These are phyloP conservation scores for Chaetophractus vellerosus DNA, from an alignment of 2,797 vertebrate genomes.

Conservation along the genomic window DNA sequence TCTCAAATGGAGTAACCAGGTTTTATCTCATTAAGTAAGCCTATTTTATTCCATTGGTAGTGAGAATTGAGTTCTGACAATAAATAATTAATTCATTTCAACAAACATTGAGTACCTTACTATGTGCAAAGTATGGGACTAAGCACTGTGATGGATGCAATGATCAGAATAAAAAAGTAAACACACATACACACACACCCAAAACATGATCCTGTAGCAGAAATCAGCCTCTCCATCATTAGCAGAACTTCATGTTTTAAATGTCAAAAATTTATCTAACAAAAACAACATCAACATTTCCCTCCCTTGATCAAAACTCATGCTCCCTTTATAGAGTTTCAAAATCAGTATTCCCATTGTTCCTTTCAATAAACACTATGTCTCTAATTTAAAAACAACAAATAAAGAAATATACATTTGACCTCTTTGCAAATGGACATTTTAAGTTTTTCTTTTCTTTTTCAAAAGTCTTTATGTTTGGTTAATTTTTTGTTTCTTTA, in stretches of 20 bases:
- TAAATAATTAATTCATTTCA: not conserved
- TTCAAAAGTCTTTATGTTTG: not conserved
- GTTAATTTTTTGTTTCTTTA: not conserved
- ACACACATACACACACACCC: no score
- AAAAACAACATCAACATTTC: not conserved
- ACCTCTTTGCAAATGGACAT: not conserved
- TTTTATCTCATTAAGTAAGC: not conserved
- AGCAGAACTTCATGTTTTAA: not conserved
- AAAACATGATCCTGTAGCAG: not conserved
- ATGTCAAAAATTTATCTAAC: not conserved
- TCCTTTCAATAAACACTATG: not conserved
- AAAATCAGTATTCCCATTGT: not conserved
- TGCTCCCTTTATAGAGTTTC: not conserved
- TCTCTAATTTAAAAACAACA: not conserved
- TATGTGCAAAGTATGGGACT: not conserved
- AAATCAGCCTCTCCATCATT: not conserved
- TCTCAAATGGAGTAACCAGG: not conserved
- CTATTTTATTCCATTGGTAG: not conserved
- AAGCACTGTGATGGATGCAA: not conserved
- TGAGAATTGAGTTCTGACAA: not conserved
- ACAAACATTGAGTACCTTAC: not conserved
- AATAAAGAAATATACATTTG: not conserved
- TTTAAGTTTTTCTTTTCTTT: slow-evolving; percentile 14
- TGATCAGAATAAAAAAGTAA: not conserved
- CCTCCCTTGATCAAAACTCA: not conserved